Evolutionary conservation across 2,888 invertebrate genomes (phyloP).

Genomic region (Syrista parreyssii): DNA sequence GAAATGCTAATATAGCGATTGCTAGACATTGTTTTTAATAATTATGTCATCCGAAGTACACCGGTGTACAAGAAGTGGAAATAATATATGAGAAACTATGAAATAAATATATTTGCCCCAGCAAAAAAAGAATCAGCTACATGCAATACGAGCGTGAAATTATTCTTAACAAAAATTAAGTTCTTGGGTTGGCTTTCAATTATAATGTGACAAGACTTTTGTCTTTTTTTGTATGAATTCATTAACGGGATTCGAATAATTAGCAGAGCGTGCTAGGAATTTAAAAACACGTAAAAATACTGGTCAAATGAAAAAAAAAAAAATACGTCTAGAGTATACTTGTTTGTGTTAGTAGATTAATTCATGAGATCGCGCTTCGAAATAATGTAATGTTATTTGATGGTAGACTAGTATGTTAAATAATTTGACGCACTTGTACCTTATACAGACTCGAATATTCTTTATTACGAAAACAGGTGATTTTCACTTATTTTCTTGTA

Average conservation of each 20-base stretch:
- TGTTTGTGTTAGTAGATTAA: neutral
- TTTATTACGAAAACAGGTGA: neutral
- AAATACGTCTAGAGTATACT: neutral
- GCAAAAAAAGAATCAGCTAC: neutral
- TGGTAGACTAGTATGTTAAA: neutral
- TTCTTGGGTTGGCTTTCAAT: too few species aligned
- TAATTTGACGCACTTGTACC: constrained; percentile 57
- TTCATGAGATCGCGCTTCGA: neutral
- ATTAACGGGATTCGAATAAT: neutral
- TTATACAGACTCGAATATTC: constrained; percentile 55
- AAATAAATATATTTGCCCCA: neutral
- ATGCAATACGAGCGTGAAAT: neutral
- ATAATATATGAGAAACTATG: neutral
- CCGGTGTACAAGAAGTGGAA: neutral
- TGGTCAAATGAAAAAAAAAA: neutral
- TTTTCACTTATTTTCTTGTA: neutral
- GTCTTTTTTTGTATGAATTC: neutral
- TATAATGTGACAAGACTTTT: too few species aligned
- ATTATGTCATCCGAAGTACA: neutral
- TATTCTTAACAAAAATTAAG: too few species aligned
- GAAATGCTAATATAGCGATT: neutral
- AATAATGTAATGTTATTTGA: neutral
- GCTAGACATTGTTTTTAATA: neutral
- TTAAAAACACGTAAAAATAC: neutral
- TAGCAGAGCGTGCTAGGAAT: neutral